These are phyloP conservation scores for Altica lythri DNA, from an alignment of 2,888 invertebrate species.

Conservation along the genomic window DNA sequence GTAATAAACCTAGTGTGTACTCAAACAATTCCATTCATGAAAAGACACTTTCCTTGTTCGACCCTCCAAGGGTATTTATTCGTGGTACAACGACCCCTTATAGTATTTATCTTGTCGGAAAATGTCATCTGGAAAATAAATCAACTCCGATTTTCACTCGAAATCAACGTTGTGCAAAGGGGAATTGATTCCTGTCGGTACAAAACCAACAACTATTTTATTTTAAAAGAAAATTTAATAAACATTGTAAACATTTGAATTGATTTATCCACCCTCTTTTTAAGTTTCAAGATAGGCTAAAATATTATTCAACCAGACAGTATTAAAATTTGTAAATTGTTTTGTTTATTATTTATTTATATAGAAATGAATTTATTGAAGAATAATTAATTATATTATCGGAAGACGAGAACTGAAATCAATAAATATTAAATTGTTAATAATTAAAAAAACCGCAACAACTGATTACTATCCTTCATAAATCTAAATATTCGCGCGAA, in stretches of 20 bases:
- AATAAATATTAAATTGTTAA: no score
- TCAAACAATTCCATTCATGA: constrained; percentile 19
- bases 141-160: constrained; percentile 24
- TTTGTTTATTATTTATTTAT: no score
- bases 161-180: constrained; percentile 24
- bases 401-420: no score
- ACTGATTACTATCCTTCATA: constrained; percentile 8
- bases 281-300: no score
- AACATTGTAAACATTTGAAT: no score
- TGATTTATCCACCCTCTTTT: no score
- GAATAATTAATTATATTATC: no score
- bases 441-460: constrained; percentile 12
- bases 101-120: constrained; percentile 31
- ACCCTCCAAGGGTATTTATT: constrained; percentile 22
- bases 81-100: constrained; percentile 29
- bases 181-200: constrained; percentile 15
- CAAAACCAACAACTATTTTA: constrained; percentile 5
- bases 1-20: constrained; percentile 5
- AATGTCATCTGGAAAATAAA: constrained; percentile 33
- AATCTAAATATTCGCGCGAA: neutral
- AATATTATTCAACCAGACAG: no score
- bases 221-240: no score
- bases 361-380: no score
- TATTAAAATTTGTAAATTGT: no score
- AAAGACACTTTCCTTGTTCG: constrained; percentile 12